These are phyloP conservation scores for Danio rerio DNA, from an alignment of 2,113 vertebrate genomes.

Conservation along the genomic window GRCz12tu NC_133189.1:36206001-36206500, in stretches of 20 bases:
- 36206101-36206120: no score
- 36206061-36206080: no score
- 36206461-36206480: neutral
- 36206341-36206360: constrained; percentile 17
- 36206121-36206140: neutral
- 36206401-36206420: constrained; percentile 71
- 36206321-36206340: neutral
- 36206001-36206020: no score
- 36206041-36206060: no score
- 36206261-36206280: constrained; percentile 1
- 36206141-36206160: neutral
- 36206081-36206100: no score
- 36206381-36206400: constrained; percentile 63
- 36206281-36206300: constrained; percentile 12
- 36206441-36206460: neutral
- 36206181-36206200: neutral
- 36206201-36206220: no score
- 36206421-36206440: constrained; percentile 46
- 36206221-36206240: no score
- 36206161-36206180: constrained; percentile 52
- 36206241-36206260: no score
- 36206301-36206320: neutral
- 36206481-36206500: neutral
- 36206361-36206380: constrained; percentile 61
- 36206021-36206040: no score